phyloP scores from a whole-genome alignment of 2,797 vertebrate species.

The Taeniopygia guttata region DNA sequence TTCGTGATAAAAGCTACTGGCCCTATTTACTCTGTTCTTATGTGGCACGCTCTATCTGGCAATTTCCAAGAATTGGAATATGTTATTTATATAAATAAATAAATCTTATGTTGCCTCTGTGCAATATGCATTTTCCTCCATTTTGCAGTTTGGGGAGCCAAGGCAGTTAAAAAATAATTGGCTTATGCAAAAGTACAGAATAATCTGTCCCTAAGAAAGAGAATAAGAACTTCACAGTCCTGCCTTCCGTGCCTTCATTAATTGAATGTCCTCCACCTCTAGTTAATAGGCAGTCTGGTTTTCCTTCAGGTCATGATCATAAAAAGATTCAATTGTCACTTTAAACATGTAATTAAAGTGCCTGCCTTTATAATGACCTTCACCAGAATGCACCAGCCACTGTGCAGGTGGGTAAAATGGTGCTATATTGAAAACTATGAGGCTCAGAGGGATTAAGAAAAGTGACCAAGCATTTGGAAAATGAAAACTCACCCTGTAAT shows the following conservation, averaged over 20 bases:
- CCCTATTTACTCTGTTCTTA: background rate
- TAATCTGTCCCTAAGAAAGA: background rate
- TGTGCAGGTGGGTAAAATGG: background rate
- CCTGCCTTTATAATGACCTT: background rate
- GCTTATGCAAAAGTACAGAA: background rate
- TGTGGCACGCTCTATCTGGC: background rate
- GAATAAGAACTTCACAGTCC: background rate
- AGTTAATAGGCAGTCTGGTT: background rate
- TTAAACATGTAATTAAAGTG: background rate
- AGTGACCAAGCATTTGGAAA: background rate
- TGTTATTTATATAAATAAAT: background rate
- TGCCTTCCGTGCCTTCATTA: background rate
- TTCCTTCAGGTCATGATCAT: background rate
- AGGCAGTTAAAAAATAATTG: background rate
- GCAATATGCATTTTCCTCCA: background rate
- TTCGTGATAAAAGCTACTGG: background rate
- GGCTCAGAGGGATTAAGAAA: background rate
- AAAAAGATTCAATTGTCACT: background rate
- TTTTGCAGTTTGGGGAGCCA: background rate
- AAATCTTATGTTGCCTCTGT: background rate
- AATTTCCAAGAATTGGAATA: background rate
- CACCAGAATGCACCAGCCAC: background rate
- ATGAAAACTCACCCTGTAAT: background rate
- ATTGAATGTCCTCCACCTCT: background rate
- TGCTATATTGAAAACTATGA: background rate